Evolutionary conservation across 2,888 invertebrate genomes (phyloP), one percentile per base, ranked within the genome.

Genomic region (Lacanobia wlatinum): DNA sequence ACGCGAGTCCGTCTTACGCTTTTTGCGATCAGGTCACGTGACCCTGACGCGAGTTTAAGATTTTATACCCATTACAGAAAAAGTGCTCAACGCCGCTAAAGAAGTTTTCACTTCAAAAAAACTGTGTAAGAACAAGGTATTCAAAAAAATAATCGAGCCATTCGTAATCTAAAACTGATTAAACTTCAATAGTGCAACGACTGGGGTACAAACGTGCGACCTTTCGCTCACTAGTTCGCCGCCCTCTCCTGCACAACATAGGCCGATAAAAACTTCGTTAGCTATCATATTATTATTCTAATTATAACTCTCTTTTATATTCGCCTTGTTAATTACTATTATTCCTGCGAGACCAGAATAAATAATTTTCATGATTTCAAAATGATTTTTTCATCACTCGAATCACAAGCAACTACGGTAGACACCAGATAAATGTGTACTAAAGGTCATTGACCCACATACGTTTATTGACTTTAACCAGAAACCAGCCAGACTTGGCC

Each of bases 221-320:
- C 74, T 73, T 58, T 34, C 1, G 34, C 0, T 34, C 10, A 5
- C 5, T 5, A 73, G 62, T 52, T 48, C 40, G 5, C 23, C 28
- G 43, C 23, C 71, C 59, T 74, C 10, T 6, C 21, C 34, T 71
- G 6, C 8, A 21, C 8, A 72, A 38, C 12, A 14, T 16, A 74
- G 16, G 18, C 21, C 55, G 76, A 80, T 80, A 75, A 65, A 53
- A 76, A 66, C 28, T 75, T 80, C 28, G 59, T 12, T 28, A 21
- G 5, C 14, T 43, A 23, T 55, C n/a, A 60, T 53, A 14, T 12
- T 53, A 14, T 12, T 55, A 38, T 28, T 50, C 43, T 38, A 75
- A 76, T 76, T 66, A 56, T n/a, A 55, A 55, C 34, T 76, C 55
- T 28, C 9, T 75, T 76, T 73, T 46, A 55, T 55, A 66, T 52